phyloP scores from a whole-genome alignment of 2,113 vertebrate genomes.

The Ceyx cyanopectus region DNA sequence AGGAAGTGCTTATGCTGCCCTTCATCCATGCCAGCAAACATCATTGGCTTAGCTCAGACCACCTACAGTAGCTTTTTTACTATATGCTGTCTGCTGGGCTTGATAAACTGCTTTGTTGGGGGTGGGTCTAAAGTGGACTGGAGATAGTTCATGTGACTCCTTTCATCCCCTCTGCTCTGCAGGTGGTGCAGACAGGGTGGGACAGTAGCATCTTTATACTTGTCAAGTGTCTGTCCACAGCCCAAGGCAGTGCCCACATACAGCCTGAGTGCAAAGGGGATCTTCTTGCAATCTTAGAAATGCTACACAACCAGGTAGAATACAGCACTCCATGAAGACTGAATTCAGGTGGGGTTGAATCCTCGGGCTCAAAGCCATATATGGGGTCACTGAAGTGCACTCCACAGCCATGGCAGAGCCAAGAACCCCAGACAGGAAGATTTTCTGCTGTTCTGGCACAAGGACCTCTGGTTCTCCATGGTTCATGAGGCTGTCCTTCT shows the following conservation, averaged over 20 bases:
- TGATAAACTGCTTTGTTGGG: neutral
- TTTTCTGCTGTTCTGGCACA: neutral
- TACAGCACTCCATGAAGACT: neutral
- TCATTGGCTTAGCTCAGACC: neutral
- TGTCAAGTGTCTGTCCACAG: neutral
- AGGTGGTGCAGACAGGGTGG: neutral
- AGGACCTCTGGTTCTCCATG: neutral
- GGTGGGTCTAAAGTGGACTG: neutral
- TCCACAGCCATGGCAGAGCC: fast-evolving
- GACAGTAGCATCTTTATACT: neutral
- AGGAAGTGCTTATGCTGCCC: fast-evolving
- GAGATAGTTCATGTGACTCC: neutral
- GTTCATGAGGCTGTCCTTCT: neutral
- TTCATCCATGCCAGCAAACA: neutral
- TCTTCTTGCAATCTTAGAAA: neutral
- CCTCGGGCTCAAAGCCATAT: neutral
- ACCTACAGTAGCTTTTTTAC: neutral
- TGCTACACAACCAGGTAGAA: neutral
- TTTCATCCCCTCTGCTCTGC: neutral
- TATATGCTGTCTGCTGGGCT: neutral
- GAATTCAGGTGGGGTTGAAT: fast-evolving
- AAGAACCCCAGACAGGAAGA: neutral
- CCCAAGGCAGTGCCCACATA: fast-evolving
- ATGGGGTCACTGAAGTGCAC: neutral
- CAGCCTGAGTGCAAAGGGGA: neutral